Evolutionary conservation across 2,113 vertebrate species (phyloP).

Genomic region (Stictonetta naevosa): DNA sequence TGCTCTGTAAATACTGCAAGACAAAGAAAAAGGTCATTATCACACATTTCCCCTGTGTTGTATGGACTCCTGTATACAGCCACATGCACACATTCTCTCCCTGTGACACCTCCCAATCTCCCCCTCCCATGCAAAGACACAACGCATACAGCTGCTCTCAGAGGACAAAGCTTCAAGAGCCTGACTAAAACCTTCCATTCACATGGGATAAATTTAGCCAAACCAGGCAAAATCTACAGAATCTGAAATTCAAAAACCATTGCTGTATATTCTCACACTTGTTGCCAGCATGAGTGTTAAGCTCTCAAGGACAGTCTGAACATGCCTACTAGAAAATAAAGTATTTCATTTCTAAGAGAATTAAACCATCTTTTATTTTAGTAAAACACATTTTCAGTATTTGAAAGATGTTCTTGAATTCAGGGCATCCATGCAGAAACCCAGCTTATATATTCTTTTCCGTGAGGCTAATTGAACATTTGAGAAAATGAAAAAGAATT

Average conservation of each 20-base stretch:
- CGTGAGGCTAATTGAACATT: neutral
- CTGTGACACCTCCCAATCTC: neutral
- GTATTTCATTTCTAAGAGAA: neutral
- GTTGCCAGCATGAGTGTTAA: neutral
- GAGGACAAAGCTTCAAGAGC: neutral
- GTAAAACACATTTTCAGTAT: neutral
- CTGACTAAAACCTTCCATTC: neutral
- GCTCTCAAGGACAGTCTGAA: neutral
- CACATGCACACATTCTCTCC: neutral
- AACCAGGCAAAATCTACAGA: neutral
- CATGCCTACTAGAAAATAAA: neutral
- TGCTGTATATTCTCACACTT: rapidly evolving
- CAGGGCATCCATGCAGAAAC: neutral
- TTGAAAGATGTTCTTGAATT: neutral
- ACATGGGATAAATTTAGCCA: neutral
- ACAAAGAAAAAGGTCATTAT: neutral
- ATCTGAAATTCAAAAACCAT: neutral
- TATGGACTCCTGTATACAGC: neutral
- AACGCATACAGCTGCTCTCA: neutral
- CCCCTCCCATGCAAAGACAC: neutral
- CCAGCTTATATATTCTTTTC: neutral
- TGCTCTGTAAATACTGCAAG: neutral
- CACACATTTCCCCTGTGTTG: neutral
- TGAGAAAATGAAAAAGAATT: neutral
- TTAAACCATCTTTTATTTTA: neutral